A percentile compares a stretch with the other conserved stretches of the same genome.
phyloP scores from a whole-genome alignment of 1,140 invertebrate species.

The Tetranychus urticae region DNA sequence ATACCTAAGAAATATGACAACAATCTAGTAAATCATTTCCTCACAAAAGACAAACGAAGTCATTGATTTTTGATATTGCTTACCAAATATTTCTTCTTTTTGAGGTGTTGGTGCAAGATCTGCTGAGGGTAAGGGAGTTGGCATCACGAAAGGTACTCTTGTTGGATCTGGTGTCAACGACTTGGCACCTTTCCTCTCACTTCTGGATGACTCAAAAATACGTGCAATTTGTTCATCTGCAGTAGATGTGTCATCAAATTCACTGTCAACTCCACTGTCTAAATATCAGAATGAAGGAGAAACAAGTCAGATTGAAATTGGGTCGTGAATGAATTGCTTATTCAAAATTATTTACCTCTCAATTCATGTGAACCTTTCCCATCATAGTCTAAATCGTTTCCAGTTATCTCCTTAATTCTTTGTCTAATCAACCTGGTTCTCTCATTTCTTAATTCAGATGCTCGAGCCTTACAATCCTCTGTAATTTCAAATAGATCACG shows the following conservation, averaged over 20 bases:
- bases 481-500: constrained; percentile 19
- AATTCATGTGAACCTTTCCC: not conserved
- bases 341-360: not conserved
- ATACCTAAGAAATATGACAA: not conserved
- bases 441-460: constrained; percentile 18
- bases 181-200: constrained; percentile 4
- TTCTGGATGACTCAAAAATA: constrained; percentile 10
- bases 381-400: constrained; percentile 7
- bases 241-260: constrained; percentile 11
- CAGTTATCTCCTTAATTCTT: constrained; percentile 14
- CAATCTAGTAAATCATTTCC: not conserved
- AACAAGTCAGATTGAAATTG: not conserved
- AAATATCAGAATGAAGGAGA: not conserved
- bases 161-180: constrained; percentile 6
- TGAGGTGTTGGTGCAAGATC: constrained; percentile 21
- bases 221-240: constrained; percentile 14
- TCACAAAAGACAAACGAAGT: not conserved
- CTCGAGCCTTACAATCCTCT: constrained; percentile 16
- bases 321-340: not conserved
- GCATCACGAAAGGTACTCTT: constrained; percentile 3
- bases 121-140: constrained; percentile 15
- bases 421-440: constrained; percentile 18
- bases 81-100: constrained; percentile 22
- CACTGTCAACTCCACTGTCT: constrained; percentile 12
- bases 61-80: constrained; percentile 3